phyloP scores from a whole-genome alignment of 2,888 invertebrate species.

The Pachymerium ferrugineum region DNA sequence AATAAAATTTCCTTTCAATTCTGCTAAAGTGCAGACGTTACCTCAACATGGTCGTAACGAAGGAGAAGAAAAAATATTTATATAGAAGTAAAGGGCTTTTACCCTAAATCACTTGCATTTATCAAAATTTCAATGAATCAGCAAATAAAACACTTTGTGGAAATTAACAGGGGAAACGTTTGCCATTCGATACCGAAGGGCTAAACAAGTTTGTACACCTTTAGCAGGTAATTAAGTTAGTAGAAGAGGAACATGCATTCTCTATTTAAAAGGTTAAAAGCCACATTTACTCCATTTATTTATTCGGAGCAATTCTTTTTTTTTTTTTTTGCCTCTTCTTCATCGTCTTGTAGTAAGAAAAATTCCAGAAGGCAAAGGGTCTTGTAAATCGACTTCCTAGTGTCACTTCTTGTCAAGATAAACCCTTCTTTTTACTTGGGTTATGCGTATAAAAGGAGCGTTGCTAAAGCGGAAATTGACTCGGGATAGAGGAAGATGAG shows the following conservation, averaged over 20 bases:
- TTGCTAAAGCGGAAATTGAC: slow-evolving; percentile 22
- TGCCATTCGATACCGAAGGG: neutral
- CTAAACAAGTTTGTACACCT: neutral
- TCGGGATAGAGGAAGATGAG: slow-evolving; percentile 5
- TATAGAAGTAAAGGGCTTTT: no score
- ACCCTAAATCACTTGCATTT: neutral
- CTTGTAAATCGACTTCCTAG: slow-evolving; percentile 24
- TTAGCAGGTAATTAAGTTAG: neutral
- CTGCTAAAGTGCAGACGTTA: neutral
- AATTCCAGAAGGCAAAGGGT: slow-evolving; percentile 15
- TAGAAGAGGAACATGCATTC: neutral
- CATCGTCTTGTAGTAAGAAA: neutral
- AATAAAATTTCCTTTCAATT: slow-evolving; percentile 1
- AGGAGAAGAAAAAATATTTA: neutral
- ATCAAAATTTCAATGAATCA: neutral
- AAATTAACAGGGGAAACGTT: neutral
- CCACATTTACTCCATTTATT: slow-evolving; percentile 21
- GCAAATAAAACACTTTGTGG: neutral
- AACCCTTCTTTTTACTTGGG: slow-evolving; percentile 13
- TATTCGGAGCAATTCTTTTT: neutral
- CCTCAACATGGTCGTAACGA: neutral
- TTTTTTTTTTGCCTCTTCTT: neutral
- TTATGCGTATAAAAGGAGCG: slow-evolving; percentile 9
- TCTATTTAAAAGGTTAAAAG: neutral
- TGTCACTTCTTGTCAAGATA: slow-evolving; percentile 24